Evolutionary conservation across 2,797 vertebrate species (phyloP).

Genomic region (Acanthopagrus latus): DNA sequence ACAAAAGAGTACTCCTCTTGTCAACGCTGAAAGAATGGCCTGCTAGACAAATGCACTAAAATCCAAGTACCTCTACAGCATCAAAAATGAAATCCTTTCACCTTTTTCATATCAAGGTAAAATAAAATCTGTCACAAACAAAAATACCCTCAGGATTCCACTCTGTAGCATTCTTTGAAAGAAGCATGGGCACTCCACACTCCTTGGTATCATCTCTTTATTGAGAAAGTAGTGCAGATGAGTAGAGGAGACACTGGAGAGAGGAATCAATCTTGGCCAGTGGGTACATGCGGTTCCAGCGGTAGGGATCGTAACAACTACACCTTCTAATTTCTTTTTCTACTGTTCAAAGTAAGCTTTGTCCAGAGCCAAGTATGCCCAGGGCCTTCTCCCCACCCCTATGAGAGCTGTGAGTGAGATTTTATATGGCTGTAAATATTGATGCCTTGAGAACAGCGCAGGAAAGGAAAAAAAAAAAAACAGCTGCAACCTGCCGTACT

Average conservation of each 20-base stretch:
- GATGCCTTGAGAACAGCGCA: conserved; percentile 39
- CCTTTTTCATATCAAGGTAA: conserved; percentile 22
- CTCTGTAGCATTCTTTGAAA: conserved; percentile 3
- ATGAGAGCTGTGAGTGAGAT: conserved; percentile 51
- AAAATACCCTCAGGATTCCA: background rate
- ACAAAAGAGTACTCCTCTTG: conserved; percentile 20
- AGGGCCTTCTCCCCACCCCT: conserved; percentile 24
- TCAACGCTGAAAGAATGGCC: conserved; percentile 35
- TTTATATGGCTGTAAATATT: conserved; percentile 62
- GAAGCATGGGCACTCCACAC: background rate
- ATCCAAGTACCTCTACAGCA: conserved; percentile 24
- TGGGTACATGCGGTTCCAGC: conserved; percentile 20
- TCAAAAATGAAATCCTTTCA: conserved; percentile 28
- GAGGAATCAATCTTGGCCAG: conserved; percentile 40
- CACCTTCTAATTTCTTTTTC: conserved; percentile 45
- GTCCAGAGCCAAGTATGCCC: conserved; percentile 32
- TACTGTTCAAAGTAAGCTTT: conserved; percentile 55
- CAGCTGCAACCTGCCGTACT: conserved; percentile 3
- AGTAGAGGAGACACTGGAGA: conserved; percentile 25
- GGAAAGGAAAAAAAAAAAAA: conserved; percentile 13
- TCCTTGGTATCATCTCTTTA: conserved; percentile 24
- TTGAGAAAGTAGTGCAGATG: conserved; percentile 24
- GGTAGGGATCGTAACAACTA: conserved; percentile 24
- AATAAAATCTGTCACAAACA: conserved; percentile 17
- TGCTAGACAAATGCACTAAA: conserved; percentile 43